phyloP scores from a whole-genome alignment of 1,140 invertebrate species.

The Mycetomoellerius zeteki region DNA sequence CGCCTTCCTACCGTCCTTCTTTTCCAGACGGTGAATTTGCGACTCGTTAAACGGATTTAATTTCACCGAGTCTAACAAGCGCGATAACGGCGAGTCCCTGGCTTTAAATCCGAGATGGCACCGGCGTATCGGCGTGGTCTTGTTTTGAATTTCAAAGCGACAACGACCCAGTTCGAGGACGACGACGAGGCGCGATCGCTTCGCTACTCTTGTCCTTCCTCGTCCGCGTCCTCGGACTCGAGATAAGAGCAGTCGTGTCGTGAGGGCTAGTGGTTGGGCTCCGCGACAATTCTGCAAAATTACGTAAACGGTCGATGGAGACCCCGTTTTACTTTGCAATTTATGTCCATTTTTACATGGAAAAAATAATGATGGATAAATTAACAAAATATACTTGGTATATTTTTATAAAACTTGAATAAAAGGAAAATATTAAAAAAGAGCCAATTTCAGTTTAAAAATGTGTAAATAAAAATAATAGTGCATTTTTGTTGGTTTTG shows the following conservation, averaged over 20 bases:
- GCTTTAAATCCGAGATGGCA: conserved; percentile 64
- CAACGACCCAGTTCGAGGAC: conserved; percentile 32
- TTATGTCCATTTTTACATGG: too few species aligned
- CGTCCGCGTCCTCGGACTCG: neutral
- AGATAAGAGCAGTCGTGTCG: neutral
- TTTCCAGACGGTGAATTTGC: conserved; percentile 9
- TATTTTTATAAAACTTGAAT: too few species aligned
- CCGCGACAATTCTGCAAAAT: conserved; percentile 26
- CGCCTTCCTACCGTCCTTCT: neutral
- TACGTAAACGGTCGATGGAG: neutral
- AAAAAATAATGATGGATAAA: too few species aligned
- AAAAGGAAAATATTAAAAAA: too few species aligned
- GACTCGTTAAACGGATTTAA: conserved; percentile 71
- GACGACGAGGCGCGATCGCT: neutral
- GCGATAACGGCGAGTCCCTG: neutral
- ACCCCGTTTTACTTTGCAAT: neutral
- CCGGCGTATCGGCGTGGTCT: conserved; percentile 7
- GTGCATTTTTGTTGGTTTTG: too few species aligned
- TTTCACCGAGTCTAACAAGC: conserved; percentile 67
- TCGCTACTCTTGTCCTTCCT: conserved; percentile 3
- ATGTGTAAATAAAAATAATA: too few species aligned
- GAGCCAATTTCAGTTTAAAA: too few species aligned
- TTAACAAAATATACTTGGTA: too few species aligned
- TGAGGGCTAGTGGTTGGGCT: neutral
- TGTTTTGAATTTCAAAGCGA: conserved; percentile 58